Evolutionary conservation across 2,888 invertebrate genomes (phyloP), one percentile per base, ranked within the genome.

Genomic region (Trilocha varians): DNA sequence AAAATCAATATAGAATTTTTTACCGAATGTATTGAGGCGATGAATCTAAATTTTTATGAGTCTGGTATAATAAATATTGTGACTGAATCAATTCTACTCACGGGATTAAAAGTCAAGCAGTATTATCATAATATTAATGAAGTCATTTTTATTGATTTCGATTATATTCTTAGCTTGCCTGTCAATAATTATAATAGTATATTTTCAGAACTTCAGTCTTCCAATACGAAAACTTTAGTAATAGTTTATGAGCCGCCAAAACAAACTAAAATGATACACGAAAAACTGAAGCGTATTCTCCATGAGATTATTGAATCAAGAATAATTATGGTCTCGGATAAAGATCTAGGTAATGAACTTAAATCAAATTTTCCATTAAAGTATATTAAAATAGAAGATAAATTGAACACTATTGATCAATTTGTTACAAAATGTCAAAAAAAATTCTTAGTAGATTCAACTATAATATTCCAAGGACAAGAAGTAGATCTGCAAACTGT

Each of bases 21-120:
- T 37, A 9, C 38, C 4, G 36, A 45, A 9, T 44, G 53, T 15
- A 41, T 63, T n/a, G n/a, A 48, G n/a, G 41, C 17, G 25, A 47
- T 65, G 35, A 38, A 52, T n/a, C 36, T 64, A 13, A 39, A 47
- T n/a, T 40, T 47, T 2, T 45, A 34, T 11, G 34, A 42, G 3
- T 16, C 43, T 32, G 51, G 50, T 3, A 38, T 57, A 3, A 13
- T 57, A 8, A 64, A 63, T 36, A 45, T 68, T 8, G 5, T 59
- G 11, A 55, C 63, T 2, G 50, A 47, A 13, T 55, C 59, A 11
- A 50, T 49, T 3, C 44, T 55, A 37, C 46, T 67, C 18, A 65
- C 50, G 34, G 55, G 57, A 1, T 45, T 53, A 25, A 68, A 68
- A 59, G 48, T 64, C 38, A 51, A 53, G 45, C 65, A 66, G 45